Evolutionary conservation across 2,888 invertebrate species (phyloP), one percentile per base, ranked within the genome.

Genomic region (Synergus laeviventris): DNA sequence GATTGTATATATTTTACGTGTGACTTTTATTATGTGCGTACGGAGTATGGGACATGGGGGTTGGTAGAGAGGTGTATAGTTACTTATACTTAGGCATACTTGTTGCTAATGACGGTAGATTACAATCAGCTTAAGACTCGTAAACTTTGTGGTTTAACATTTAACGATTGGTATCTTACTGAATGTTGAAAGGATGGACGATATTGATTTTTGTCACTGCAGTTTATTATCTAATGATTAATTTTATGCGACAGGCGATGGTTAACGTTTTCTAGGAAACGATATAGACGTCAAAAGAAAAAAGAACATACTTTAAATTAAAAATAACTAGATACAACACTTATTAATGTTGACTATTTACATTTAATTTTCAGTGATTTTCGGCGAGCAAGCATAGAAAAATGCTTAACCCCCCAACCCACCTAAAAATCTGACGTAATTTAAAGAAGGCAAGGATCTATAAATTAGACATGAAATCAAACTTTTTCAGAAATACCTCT

Each of bases 41-140:
- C n/a, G 49, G 49, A 49, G 49, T 49, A 49, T 49, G 49, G n/a
- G n/a, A n/a, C n/a, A 49, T n/a, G 49, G 49, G 7, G 49, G n/a
- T 49, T 49, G n/a, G 49, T 49, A 49, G 49, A 56, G 5, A 12
- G 56, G 56, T 56, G 18, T 21, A 56, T 11, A 56, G 56, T 56
- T 18, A 21, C 56, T 56, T 56, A 56, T 56, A 12, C 56, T 56
- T 56, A 18, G 21, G 24, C 70, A 49, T 49, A 70, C 31, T 49
- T 70, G 45, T 31, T 24, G 45, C 31, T 70, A 70, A 70, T 70
- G 70, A 70, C 49, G 31, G 31, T 3, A 49, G 49, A 70, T 70
- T 70, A 49, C 24, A 70, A 70, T 70, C 66, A 3, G 4, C 16
- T 31, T 11, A 64, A 39, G 49, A 70, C 31, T 70, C 49, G 49